A percentile compares a stretch with the other conserved stretches of the same genome.
Conservation (phyloP, 2,797 vertebrate species). For the Alosa sapidissima region DNA sequence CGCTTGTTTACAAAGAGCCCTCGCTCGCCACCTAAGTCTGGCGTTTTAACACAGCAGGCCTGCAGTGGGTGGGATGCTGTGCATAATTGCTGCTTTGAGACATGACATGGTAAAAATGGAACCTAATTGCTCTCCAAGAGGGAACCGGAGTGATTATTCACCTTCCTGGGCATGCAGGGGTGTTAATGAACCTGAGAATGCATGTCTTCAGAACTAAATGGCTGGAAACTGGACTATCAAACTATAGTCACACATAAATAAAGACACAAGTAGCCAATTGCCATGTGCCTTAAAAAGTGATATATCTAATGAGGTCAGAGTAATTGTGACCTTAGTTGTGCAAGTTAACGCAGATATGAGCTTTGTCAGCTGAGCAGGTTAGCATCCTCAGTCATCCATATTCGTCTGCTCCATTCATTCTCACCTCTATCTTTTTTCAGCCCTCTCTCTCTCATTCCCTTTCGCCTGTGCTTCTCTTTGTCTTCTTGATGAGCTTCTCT, state of each 20-base stretch:
- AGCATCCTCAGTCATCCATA: slow-evolving; percentile 3
- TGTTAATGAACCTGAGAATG: background rate
- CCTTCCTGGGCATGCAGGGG: background rate
- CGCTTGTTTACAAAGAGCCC: background rate
- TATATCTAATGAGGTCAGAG: background rate
- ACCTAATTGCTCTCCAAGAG: background rate
- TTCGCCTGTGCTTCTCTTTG: slow-evolving; percentile 57
- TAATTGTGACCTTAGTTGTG: background rate
- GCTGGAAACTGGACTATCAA: background rate
- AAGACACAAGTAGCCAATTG: background rate
- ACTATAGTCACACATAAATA: background rate
- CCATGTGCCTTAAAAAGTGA: background rate
- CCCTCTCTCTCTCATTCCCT: slow-evolving; percentile 48
- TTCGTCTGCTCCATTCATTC: background rate
- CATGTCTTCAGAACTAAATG: background rate
- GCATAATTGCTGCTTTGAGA: background rate
- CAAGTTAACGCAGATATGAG: background rate
- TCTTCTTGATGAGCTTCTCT: slow-evolving; percentile 78
- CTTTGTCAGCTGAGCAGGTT: background rate
- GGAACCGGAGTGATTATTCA: background rate
- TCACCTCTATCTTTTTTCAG: background rate
- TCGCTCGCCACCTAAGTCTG: background rate
- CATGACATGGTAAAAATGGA: background rate
- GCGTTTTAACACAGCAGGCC: background rate
- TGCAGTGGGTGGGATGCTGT: background rate